Conservation (phyloP, 2,797 vertebrate genomes). For the Sebastes glaucus region DNA sequence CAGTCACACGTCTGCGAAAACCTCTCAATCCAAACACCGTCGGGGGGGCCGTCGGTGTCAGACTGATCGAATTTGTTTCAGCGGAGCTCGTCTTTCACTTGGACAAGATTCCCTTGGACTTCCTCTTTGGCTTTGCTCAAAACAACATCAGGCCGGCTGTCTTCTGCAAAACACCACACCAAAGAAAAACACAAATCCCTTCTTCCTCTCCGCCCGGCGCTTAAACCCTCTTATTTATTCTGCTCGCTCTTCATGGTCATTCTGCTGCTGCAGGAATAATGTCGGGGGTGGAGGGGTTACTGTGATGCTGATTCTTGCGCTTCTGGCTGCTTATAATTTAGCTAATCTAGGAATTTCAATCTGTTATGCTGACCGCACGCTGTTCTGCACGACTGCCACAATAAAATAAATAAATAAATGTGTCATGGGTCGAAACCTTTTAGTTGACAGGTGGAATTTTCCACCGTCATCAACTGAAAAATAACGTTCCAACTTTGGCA, state of each 20-base stretch:
- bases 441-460: conserved; percentile 11
- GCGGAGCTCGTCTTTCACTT: neutral
- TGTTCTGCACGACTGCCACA: neutral
- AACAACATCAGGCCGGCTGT: conserved; percentile 18
- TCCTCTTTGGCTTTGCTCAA: conserved; percentile 23
- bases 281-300: neutral
- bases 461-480: neutral
- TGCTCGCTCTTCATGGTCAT: neutral
- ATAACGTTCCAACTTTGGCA: neutral
- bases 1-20: neutral
- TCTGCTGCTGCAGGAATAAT: neutral
- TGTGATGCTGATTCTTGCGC: neutral
- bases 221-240: conserved; percentile 19
- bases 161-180: conserved; percentile 29
- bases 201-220: conserved; percentile 1
- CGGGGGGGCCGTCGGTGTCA: neutral
- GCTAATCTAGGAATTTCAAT: neutral
- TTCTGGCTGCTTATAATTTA: neutral
- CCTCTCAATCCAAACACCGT: conserved; percentile 1
- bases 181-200: conserved; percentile 14
- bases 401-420: neutral
- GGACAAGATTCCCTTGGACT: conserved; percentile 19
- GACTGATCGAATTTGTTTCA: conserved; percentile 21
- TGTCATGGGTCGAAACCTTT: neutral
- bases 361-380: neutral